Percentiles rank a stretch among this genome's conserved stretches.
phyloP scores from a whole-genome alignment of 2,113 vertebrate species.

The Cinclus cinclus region DNA sequence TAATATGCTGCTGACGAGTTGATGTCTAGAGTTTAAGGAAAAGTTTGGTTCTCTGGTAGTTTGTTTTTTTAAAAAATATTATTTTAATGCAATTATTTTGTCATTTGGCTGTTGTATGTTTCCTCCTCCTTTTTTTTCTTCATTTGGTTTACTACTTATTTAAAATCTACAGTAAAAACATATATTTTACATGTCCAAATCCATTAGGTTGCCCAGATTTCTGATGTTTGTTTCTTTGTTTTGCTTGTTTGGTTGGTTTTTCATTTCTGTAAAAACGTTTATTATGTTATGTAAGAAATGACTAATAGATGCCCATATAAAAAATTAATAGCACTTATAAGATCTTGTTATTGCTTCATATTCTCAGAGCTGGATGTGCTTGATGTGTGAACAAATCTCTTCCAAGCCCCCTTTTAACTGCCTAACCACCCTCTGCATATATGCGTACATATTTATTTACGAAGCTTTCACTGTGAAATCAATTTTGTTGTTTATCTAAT shows the following conservation, averaged over 20 bases:
- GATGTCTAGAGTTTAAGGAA: neutral
- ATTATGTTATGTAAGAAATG: neutral
- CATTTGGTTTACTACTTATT: neutral
- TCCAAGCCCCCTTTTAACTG: neutral
- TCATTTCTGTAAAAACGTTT: neutral
- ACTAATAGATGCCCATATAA: neutral
- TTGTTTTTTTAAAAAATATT: neutral
- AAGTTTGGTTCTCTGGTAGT: neutral
- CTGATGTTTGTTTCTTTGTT: neutral
- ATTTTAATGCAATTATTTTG: neutral
- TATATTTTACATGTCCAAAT: neutral
- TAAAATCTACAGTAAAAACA: neutral
- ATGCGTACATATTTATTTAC: fast-evolving
- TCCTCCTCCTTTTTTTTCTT: neutral
- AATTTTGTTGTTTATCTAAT: neutral
- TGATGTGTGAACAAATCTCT: neutral
- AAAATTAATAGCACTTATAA: neutral
- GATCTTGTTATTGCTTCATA: neutral
- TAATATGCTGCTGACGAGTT: neutral
- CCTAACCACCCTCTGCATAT: fast-evolving
- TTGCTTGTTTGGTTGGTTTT: neutral
- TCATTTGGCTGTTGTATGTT: neutral
- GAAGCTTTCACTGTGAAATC: neutral
- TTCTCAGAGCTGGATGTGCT: neutral
- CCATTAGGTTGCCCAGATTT: neutral